These are phyloP conservation scores for Pseudochirops corinnae DNA, from an alignment of 2,797 vertebrate species.

Conservation along the genomic window DNA sequence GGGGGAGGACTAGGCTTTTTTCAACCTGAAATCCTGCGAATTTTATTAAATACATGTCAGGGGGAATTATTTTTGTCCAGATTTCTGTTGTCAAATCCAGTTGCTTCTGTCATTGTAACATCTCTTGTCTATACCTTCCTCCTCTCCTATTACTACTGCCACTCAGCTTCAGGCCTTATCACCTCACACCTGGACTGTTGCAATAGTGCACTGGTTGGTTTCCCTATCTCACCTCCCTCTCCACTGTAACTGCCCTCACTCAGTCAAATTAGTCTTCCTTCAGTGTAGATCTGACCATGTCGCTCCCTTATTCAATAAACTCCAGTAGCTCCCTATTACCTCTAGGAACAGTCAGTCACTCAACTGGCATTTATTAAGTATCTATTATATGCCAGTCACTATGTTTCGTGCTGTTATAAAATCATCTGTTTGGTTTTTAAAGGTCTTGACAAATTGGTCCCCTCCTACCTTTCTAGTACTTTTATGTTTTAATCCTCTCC, in stretches of 20 bases:
- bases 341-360: neutral
- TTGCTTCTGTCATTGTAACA: neutral
- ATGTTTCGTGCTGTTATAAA: neutral
- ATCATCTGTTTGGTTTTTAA: neutral
- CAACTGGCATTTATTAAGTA: neutral
- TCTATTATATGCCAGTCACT: neutral
- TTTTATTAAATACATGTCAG: neutral
- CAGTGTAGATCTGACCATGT: neutral
- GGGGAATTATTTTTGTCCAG: neutral
- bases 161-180: neutral
- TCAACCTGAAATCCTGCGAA: neutral
- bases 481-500: neutral
- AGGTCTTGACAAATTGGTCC: neutral
- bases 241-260: neutral
- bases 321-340: neutral
- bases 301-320: neutral
- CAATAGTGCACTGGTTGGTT: neutral
- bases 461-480: neutral
- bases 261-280: neutral
- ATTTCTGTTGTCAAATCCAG: neutral
- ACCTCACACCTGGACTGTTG: neutral
- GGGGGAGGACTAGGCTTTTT: neutral
- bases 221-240: neutral
- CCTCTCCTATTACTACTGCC: neutral
- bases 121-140: neutral